Evolutionary conservation across 2,113 vertebrate species (phyloP), one percentile per base, ranked within the genome.

Genomic region (Cynopterus brachyotis): DNA sequence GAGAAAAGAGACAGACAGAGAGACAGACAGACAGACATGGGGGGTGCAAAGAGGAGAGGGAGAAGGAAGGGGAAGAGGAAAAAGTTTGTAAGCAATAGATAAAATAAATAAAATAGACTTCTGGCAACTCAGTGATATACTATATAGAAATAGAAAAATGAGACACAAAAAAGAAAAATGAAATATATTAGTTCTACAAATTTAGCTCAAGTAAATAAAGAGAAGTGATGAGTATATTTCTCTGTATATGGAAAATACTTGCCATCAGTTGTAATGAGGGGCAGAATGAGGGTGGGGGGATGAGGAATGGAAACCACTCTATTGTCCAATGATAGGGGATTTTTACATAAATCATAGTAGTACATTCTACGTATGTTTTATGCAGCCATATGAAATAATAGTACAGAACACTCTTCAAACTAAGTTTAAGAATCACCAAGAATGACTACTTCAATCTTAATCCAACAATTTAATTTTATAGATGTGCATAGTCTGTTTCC

Each of bases 151-250:
- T n/a, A 5, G 11, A 85, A 72, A 91, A 57, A 30, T 72, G 15
- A 15, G 28, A 81, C 5, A 73, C 70, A 57, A 70, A 89, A 76
- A 4, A 26, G 90, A 50, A 50, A 50, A 50, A 50, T 1, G 15
- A 50, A 50, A 50, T 15, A 45, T 83, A 82, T 55, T 30, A 69
- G 26, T 50, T 75, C 17, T 90, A 90, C 75, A 95, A 83, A 37
- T 60, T 32, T 90, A 94, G 30, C 24, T 91, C n/a, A 53, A 66
- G 28, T 24, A 93, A 96, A 80, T 85, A 95, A 59, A 24, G 4
- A 55, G 5, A 90, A n/a, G 30, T 70, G 13, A 60, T 37, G 16
- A 20, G 22, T 70, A 32, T 50, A 60, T 55, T 67, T 87, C 8
- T 32, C 17, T 47, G 17, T 59, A 73, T 24, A 76, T 50, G 3